Evolutionary conservation across 2,888 invertebrate genomes (phyloP), one percentile per base, ranked within the genome.

Genomic region (Dastarcus helophoroides): DNA sequence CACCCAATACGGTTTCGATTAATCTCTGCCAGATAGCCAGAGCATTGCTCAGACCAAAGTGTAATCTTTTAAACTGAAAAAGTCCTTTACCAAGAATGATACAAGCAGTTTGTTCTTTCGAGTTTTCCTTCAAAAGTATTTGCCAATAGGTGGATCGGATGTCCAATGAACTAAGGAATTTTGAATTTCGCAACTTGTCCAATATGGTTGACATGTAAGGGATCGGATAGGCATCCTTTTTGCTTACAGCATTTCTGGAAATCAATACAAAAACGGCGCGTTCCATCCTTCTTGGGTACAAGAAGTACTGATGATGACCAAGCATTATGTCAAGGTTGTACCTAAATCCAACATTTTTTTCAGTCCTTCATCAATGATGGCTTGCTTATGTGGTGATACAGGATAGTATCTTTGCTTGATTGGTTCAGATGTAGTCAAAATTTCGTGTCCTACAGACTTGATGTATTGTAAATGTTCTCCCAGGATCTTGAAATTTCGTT

Each of bases 121-220:
- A 42, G 1, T 29, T 15, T 14, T 38, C 26, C 1, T 34, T 31
- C 9, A 58, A 9, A 4, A 46, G 46, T 14, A 54, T 38, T 29
- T 53, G 49, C 25, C 38, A 44, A 28, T 49, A 54, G 1, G 50
- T 53, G 11, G 24, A 25, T 15, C 40, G 39, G 3, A 47, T 26
- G 33, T 58, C 56, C 1, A 56, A 29, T 1, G 50, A 50, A 1
- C 43, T 43, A 6, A 58, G 40, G 26, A 41, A 57, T 12, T 37
- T 33, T 3, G 52, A 50, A 12, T 42, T 35, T 1, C 48, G 30
- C 2, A 56, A 35, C 14, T 42, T 39, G 15, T 51, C 44, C 12
- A 54, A 26, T 6, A 50, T 54, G 2, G 39, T 32, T 1, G 39
- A 39, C 12, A 54, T 46, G 15, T 46, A 43, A 0, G 42, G 54